These are phyloP conservation scores for Cerastis rubricosa DNA, from an alignment of 2,888 invertebrate genomes.

Conservation along the genomic window DNA sequence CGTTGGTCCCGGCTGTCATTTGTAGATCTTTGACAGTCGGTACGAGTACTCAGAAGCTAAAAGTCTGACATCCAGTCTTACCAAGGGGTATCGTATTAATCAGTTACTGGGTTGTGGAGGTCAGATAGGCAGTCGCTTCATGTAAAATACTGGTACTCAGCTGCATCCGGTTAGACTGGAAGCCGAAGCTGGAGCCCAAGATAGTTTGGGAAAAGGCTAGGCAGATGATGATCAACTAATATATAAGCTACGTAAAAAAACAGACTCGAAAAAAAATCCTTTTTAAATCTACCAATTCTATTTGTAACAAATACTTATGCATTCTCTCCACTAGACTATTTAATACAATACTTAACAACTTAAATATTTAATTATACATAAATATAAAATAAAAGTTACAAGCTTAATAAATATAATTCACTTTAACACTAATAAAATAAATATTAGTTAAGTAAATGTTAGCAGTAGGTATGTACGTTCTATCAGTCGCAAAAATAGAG, in stretches of 20 bases:
- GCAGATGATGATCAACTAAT: too few species aligned
- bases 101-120: too few species aligned
- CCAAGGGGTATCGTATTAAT: too few species aligned
- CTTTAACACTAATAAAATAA: conserved; percentile 24
- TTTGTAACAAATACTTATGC: background rate
- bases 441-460: conserved; percentile 9
- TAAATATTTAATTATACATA: background rate
- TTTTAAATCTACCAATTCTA: background rate
- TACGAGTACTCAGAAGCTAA: too few species aligned
- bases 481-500: conserved; percentile 43
- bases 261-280: background rate
- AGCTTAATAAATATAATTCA: conserved; percentile 34
- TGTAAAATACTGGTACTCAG: too few species aligned
- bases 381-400: conserved; percentile 17
- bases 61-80: too few species aligned
- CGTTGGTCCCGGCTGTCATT: too few species aligned
- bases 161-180: too few species aligned
- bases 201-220: too few species aligned
- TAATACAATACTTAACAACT: conserved; percentile 27
- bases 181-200: too few species aligned
- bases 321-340: conserved; percentile 3
- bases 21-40: too few species aligned
- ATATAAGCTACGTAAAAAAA: background rate
- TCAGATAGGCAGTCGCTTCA: too few species aligned
- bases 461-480: conserved; percentile 8